Percentiles rank a stretch among this genome's conserved stretches.
These are phyloP conservation scores for Hemiprocne comata DNA, from an alignment of 2,113 vertebrate genomes.

Conservation along the genomic window DNA sequence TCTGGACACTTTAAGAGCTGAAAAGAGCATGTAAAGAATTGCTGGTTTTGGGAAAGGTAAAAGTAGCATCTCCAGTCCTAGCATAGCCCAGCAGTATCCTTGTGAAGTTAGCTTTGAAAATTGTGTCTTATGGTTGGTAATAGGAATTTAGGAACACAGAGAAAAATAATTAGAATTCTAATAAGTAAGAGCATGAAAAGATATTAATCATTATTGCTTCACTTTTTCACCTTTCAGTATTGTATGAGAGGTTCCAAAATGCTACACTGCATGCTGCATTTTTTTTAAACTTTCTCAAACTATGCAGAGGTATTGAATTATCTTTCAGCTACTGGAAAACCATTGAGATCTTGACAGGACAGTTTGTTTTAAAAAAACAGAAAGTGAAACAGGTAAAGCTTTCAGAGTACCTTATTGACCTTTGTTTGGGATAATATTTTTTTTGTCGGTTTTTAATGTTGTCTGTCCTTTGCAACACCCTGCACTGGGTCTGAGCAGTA, in stretches of 20 bases:
- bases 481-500: not conserved
- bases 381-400: not conserved
- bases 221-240: not conserved
- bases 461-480: not conserved
- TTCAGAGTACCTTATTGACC: not conserved
- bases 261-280: not conserved
- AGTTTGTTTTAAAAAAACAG: not conserved
- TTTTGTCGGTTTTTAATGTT: slow-evolving; percentile 4
- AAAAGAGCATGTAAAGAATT: not conserved
- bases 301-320: not conserved
- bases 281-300: not conserved
- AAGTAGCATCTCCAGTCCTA: not conserved
- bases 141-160: not conserved
- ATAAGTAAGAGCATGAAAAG: not conserved
- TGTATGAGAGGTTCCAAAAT: not conserved
- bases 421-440: not conserved
- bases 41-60: not conserved
- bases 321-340: not conserved
- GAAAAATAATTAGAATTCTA: not conserved
- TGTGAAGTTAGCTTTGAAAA: not conserved
- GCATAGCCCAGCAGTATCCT: not conserved
- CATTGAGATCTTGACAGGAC: not conserved
- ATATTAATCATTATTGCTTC: not conserved
- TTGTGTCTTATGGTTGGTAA: not conserved
- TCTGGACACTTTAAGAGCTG: not conserved